Base-by-base conservation (phyloP, 2,888 invertebrate species). In the Cosmorhoe ocellata region DNA sequence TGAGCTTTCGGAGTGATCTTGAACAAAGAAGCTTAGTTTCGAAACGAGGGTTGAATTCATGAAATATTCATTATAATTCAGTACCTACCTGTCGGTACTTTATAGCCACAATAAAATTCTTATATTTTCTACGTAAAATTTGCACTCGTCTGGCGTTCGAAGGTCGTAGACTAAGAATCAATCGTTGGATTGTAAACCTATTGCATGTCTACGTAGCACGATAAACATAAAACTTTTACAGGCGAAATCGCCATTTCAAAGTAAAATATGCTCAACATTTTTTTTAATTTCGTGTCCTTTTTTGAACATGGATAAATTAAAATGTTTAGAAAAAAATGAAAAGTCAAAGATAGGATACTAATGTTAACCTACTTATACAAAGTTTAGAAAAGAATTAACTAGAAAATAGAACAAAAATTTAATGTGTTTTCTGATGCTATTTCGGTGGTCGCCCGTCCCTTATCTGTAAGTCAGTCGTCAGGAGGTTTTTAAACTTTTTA, bases 391-490 rank as follows among this genome's bases (percentile, higher is more conserved):
- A 73, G 76, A 56, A 52, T 56, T 58, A 50, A 50, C 45, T 24
- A 57, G 55, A 50, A 52, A 44, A 51, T 41, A 52, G 32, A 53
- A 58, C 53, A 56, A 58, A 60, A 56, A 58, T 38, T 77, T 85
- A 83, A 87, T 83, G 84, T 70, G 75, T 81, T 82, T 75, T 75
- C 76, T 63, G 55, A 60, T 65, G 65, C 66, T 81, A 80, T 84
- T 84, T 80, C 71, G 80, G 83, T 81, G 82, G 80, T 75, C 76
- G 56, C 51, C 63, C 54, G 58, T 52, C 64, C 56, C 76, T 83
- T 86, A 86, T 86, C 88, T 71, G 58, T 48, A 43, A 71, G 84
- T 87, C 88, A 79, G 71, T 88, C 88, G 73, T 61, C 84, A 64
- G 60, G 59, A 64, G 61, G 71, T 79, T 84, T 48, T 81, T 77